Evolutionary conservation across 2,888 invertebrate genomes (phyloP), one percentile per base, ranked within the genome.

Genomic region (Pterobdella sp.): DNA sequence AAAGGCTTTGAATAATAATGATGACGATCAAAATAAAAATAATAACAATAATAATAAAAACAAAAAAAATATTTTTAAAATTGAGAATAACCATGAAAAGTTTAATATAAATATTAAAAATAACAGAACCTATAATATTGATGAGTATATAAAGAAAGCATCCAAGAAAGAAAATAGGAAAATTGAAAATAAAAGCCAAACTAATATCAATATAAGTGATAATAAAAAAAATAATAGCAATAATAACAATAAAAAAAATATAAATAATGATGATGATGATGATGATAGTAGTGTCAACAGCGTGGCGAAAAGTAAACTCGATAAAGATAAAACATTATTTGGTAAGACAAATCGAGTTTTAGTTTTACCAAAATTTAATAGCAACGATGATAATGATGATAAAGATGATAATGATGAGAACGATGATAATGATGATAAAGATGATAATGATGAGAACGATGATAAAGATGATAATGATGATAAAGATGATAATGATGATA

Each of bases 201-300:
- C n/a, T n/a, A n/a, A n/a, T n/a, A n/a, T n/a, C n/a, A n/a, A n/a
- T n/a, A n/a, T n/a, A n/a, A n/a, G n/a, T n/a, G n/a, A 63, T 63
- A 29, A 29, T 63, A 63, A 63, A 14, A 63, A 63, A 14, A 29
- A 63, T 26, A 29, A 14, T 26, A 63, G n/a, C n/a, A 63, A 63
- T 29, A 63, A 63, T 63, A 63, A 14, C n/a, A 63, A 63, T 63
- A 63, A 63, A 18, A 63, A 29, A 7, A 63, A 63, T 29, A 63
- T 18, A 14, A 49, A 49, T 49, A 49, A 49, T 49, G 14, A 49
- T 49, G 32, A 32, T 66, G 10, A 0, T 0, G n/a, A 26, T 26
- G 32, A 67, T 67, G 35, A 22, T 67, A 31, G 35, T 66, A 29
- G 31, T 52, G 37, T 14, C 14, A 36, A 29, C 31, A 7, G 4